Evolutionary conservation across 2,888 invertebrate species (phyloP).

Genomic region (Drosophila nr. perissopoda): DNA sequence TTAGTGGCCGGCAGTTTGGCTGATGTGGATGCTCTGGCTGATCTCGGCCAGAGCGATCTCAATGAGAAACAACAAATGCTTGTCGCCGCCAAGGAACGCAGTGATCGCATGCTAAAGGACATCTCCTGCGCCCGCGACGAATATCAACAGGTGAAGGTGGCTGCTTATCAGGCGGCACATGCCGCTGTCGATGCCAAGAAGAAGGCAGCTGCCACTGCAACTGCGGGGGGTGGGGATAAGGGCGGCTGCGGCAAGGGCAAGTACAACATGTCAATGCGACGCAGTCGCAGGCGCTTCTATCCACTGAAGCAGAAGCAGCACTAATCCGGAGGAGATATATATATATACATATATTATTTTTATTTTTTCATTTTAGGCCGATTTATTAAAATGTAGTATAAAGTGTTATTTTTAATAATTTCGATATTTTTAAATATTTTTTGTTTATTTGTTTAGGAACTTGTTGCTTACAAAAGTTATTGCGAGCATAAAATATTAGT

Average conservation of each 20-base stretch:
- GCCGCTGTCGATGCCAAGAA: constrained; percentile 24
- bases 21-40: constrained; percentile 87
- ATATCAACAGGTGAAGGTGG: constrained; percentile 88
- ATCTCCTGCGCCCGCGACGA: constrained; percentile 88
- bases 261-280: neutral
- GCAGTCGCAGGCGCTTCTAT: neutral
- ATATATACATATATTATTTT: neutral
- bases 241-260: neutral
- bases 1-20: constrained; percentile 86
- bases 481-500: neutral
- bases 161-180: constrained; percentile 88
- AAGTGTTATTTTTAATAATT: neutral
- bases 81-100: constrained; percentile 88
- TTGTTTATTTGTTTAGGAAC: neutral
- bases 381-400: too few relatives aligned
- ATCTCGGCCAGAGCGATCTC: constrained; percentile 87
- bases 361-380: neutral
- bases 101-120: constrained; percentile 88
- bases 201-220: constrained; percentile 14
- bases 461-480: neutral
- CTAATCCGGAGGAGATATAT: neutral
- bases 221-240: neutral
- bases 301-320: neutral
- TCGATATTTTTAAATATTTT: neutral
- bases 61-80: constrained; percentile 88